Evolutionary conservation across 2,797 vertebrate species (phyloP).

Genomic region (Pagetopsis macropterus): DNA sequence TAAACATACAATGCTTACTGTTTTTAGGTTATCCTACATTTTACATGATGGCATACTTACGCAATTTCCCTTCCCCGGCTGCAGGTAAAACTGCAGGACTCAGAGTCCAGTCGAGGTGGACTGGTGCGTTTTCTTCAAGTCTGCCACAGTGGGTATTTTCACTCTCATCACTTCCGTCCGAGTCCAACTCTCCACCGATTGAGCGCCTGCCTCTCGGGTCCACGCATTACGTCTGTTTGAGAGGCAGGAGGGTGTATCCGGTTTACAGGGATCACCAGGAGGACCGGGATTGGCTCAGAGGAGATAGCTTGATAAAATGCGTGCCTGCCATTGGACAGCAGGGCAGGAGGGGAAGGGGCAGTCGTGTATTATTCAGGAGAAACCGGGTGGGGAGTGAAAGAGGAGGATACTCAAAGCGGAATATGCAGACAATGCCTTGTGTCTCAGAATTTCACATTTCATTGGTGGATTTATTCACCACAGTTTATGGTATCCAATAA

Average conservation of each 20-base stretch:
- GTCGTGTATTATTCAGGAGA: conserved; percentile 73
- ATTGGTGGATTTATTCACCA: conserved; percentile 47
- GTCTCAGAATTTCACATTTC: conserved; percentile 60
- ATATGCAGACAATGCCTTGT: conserved; percentile 74
- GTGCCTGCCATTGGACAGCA: conserved; percentile 64
- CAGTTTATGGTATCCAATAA: conserved; percentile 50
- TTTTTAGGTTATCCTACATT: conserved; percentile 25
- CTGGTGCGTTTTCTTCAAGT: conserved; percentile 46
- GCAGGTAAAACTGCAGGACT: conserved; percentile 21
- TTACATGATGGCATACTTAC: conserved; percentile 68
- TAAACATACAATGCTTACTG: background rate
- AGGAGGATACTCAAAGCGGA: conserved; percentile 62
- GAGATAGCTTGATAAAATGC: conserved; percentile 75
- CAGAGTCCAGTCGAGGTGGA: conserved; percentile 32
- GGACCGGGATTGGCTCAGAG: conserved; percentile 68
- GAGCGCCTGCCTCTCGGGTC: conserved; percentile 53
- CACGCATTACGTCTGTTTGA: conserved; percentile 72
- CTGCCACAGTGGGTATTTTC: conserved; percentile 47
- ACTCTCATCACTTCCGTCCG: conserved; percentile 63
- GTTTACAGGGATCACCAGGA: conserved; percentile 74
- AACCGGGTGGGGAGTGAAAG: conserved; percentile 68
- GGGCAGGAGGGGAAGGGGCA: conserved; percentile 12
- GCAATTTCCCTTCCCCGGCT: conserved; percentile 11
- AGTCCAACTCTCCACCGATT: conserved; percentile 63
- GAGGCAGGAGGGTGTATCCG: conserved; percentile 70